Conservation (phyloP, 2,797 vertebrate species). For the Clangula hyemalis region DNA sequence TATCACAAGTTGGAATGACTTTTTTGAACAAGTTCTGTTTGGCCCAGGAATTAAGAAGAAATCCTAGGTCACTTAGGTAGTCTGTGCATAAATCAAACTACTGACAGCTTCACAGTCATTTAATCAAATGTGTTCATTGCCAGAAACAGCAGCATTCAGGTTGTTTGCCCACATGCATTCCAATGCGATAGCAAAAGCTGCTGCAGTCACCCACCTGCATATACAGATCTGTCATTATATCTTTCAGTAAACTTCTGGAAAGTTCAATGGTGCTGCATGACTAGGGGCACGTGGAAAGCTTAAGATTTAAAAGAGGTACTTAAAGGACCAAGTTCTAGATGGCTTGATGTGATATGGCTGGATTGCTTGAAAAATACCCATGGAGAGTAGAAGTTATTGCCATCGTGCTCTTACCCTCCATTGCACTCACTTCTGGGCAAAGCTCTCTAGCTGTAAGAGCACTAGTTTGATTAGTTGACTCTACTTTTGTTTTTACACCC, state of each 20-base stretch:
- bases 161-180: not conserved
- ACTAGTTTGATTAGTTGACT: not conserved
- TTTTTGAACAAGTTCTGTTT: not conserved
- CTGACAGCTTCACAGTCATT: not conserved
- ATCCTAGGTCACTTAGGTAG: not conserved
- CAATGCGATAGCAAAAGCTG: not conserved
- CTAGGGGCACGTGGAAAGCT: not conserved
- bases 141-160: not conserved
- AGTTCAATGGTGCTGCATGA: not conserved
- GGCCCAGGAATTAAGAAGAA: not conserved
- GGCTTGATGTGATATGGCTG: not conserved
- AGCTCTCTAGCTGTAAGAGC: not conserved
- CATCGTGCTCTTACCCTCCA: not conserved
- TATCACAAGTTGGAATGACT: not conserved
- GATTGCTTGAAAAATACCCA: not conserved
- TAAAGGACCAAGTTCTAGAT: not conserved
- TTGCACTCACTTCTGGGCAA: not conserved
- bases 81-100: not conserved
- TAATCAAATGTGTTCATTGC: not conserved
- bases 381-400: not conserved
- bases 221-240: not conserved
- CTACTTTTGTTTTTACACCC: not conserved
- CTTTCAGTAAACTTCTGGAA: not conserved
- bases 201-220: not conserved
- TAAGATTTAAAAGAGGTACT: not conserved